phyloP scores from a whole-genome alignment of 2,888 invertebrate species.

The Eugnorisma glareosa region DNA sequence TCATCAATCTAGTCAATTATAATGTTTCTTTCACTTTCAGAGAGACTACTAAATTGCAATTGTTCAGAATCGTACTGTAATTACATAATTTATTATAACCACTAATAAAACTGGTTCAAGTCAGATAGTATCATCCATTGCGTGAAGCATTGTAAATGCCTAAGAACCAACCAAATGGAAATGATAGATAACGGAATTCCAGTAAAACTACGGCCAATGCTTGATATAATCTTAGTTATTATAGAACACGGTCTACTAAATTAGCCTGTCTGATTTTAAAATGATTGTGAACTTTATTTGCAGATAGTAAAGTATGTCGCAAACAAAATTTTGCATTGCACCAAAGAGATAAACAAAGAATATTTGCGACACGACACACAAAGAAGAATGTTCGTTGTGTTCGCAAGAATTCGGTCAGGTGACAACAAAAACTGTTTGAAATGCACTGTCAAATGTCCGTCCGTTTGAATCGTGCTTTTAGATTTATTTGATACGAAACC shows the following conservation, averaged over 20 bases:
- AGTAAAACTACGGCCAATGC: constrained; percentile 55
- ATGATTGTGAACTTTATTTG: constrained; percentile 56
- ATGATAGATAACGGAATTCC: constrained; percentile 64
- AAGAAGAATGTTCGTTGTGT: constrained; percentile 25
- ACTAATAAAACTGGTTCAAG: constrained; percentile 50
- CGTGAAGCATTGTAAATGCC: constrained; percentile 66
- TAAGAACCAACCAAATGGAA: constrained; percentile 63
- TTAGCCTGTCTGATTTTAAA: constrained; percentile 61
- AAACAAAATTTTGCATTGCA: constrained; percentile 46
- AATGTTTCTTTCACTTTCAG: constrained; percentile 4
- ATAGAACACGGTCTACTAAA: constrained; percentile 59
- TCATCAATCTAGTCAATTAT: neutral
- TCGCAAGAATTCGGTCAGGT: constrained; percentile 25
- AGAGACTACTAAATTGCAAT: constrained; percentile 12
- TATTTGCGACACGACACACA: constrained; percentile 38
- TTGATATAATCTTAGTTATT: constrained; percentile 67
- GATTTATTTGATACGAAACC: constrained; percentile 12
- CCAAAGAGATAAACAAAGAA: constrained; percentile 47
- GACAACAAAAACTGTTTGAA: constrained; percentile 26
- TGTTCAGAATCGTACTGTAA: constrained; percentile 12
- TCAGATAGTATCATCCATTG: constrained; percentile 61
- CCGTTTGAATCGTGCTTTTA: constrained; percentile 4
- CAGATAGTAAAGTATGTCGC: constrained; percentile 47
- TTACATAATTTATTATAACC: constrained; percentile 42
- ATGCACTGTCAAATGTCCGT: constrained; percentile 31